phyloP scores from a whole-genome alignment of 2,888 invertebrate species.

The Tigriopus californicus region DNA sequence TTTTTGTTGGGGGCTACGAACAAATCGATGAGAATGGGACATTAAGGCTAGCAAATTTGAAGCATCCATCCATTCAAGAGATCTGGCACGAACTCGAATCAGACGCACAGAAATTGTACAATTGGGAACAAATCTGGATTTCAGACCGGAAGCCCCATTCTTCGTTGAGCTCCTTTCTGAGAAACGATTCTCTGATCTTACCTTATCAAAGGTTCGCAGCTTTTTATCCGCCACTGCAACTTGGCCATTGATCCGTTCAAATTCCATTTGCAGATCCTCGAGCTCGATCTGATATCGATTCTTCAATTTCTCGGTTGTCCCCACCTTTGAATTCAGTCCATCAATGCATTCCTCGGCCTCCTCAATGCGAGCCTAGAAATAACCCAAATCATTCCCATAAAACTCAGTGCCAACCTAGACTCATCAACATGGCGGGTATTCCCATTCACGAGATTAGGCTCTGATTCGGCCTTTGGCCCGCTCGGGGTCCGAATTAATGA shows the following conservation, averaged over 20 bases:
- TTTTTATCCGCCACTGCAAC: slow-evolving; percentile 98
- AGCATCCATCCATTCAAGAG: too few species aligned
- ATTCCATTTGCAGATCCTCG: slow-evolving; percentile 92
- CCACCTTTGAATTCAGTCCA: slow-evolving; percentile 91
- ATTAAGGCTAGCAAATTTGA: too few species aligned
- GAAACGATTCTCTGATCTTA: not conserved
- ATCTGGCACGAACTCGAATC: too few species aligned
- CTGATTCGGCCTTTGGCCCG: too few species aligned
- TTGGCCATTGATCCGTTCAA: slow-evolving; percentile 86
- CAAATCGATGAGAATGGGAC: too few species aligned
- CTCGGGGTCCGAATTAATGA: too few species aligned
- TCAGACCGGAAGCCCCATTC: too few species aligned
- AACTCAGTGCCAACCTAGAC: too few species aligned
- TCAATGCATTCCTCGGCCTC: slow-evolving; percentile 96
- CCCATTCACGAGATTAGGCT: too few species aligned
- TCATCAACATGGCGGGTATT: too few species aligned
- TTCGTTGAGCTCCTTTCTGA: not conserved
- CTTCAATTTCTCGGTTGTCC: slow-evolving; percentile 93
- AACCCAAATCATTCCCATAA: not conserved
- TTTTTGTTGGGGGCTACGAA: too few species aligned
- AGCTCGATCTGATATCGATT: slow-evolving; percentile 89
- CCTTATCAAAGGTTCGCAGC: slow-evolving; percentile 88
- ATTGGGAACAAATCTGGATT: not conserved
- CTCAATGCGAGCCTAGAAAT: slow-evolving; percentile 45
- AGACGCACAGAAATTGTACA: too few species aligned